Base-by-base conservation (phyloP, 2,113 vertebrate genomes). In the Delphinapterus leucas region DNA sequence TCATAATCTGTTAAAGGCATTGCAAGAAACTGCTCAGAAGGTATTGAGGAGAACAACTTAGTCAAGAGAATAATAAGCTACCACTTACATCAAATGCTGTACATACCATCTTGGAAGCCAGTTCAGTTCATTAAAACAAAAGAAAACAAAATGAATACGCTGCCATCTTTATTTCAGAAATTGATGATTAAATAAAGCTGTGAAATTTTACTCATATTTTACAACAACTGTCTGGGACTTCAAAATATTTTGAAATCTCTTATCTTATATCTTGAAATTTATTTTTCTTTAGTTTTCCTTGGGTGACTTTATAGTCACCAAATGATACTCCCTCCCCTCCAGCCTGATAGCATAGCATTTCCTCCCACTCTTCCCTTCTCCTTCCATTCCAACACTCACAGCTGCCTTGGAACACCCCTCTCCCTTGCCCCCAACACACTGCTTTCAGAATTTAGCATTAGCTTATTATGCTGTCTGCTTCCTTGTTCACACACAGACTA, bases 121-220 rank as follows among this genome's bases (percentile, higher is more conserved):
- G 94, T n/a, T 92, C 47, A 68, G 13, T 74, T 96, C 55, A 67
- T 85, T 88, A 60, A 88, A 82, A 84, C 41, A 80, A 90, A 89
- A 71, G 6, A 61, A 70, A 44, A 28, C 21, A 71, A 71, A 89
- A 49, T 94, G 55, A 83, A n/a, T 83, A 53, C 91, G 31, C 36
- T 67, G 26, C 47, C 23, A 80, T 53, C 25, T 65, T 88, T 81
- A 65, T 88, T 88, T 87, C 25, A 94, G 41, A 93, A 97, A 87
- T 10, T 80, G 21, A 85, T 80, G n/a, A n/a, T 36, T 92, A 84
- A 77, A 63, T 33, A n/a, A 53, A 70, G 17, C 13, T 87, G 33
- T 31, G n/a, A 93, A 77, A 63, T 84, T 84, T 84, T 53, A 76
- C 53, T 88, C n/a, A 10, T 38, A 88, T 67, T 73, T 2, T 79